Percentiles rank a stretch among this genome's conserved stretches.
These are phyloP conservation scores for Drosophila mettleri DNA, from an alignment of 2,888 invertebrate genomes.

Conservation along the genomic window DNA sequence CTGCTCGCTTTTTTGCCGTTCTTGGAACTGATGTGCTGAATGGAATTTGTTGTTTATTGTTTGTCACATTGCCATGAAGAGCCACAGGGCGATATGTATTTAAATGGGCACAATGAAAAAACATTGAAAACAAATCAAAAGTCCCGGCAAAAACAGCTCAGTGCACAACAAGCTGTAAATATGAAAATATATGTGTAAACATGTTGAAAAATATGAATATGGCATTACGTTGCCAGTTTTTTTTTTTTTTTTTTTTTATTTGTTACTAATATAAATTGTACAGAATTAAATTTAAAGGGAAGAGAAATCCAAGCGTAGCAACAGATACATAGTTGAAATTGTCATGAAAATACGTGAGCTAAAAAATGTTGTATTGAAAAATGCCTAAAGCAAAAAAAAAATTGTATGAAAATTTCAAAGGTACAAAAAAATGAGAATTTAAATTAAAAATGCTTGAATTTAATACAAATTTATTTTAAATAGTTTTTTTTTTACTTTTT, in stretches of 20 bases:
- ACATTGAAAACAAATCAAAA: slow-evolving; percentile 11
- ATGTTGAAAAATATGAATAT: not conserved
- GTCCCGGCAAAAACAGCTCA: not conserved
- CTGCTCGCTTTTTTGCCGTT: not conserved
- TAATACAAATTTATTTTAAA: no score
- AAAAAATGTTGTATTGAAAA: no score
- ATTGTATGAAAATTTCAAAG: no score
- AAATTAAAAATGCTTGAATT: no score
- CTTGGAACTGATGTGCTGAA: slow-evolving; percentile 1
- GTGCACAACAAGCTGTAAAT: not conserved
- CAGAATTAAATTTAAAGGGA: not conserved
- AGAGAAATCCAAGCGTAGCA: not conserved
- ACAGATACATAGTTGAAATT: not conserved
- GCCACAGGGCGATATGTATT: not conserved
- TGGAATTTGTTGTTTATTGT: not conserved
- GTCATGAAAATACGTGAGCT: not conserved
- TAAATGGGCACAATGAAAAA: not conserved
- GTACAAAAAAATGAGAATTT: no score
- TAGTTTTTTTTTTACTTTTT: no score
- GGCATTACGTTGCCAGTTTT: not conserved
- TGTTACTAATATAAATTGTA: no score
- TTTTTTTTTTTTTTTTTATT: no score
- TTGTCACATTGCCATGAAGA: not conserved
- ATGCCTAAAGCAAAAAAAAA: no score
- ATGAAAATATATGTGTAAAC: not conserved